Evolutionary conservation across 2,888 invertebrate species (phyloP).

Genomic region (Microchrysa polita): DNA sequence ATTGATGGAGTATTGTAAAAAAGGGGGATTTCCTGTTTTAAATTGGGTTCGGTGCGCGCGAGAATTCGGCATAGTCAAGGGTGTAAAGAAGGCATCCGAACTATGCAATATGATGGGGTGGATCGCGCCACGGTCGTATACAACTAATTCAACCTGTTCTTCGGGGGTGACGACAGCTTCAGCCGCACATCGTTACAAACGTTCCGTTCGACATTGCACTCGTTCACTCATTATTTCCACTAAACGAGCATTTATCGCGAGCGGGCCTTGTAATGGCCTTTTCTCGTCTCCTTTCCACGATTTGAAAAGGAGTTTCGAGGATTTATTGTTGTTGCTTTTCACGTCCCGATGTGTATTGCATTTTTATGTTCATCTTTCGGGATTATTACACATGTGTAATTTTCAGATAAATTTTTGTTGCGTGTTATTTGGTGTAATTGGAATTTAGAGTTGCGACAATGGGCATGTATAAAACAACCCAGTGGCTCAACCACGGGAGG

Average conservation of each 20-base stretch:
- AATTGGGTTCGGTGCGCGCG: no score
- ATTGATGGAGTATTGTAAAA: no score
- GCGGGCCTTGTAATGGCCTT: background rate
- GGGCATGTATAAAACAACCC: no score
- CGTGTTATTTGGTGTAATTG: no score
- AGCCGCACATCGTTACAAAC: background rate
- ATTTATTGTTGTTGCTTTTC: background rate
- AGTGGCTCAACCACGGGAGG: no score
- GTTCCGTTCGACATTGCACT: background rate
- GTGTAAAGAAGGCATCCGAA: constrained; percentile 31
- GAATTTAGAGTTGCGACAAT: no score
- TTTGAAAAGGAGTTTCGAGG: no score
- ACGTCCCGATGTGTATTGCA: background rate
- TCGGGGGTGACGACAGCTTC: constrained; percentile 26
- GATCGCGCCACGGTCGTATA: no score
- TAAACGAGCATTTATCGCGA: constrained; percentile 44
- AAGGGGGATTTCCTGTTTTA: no score
- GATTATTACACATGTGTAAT: background rate
- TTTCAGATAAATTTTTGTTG: no score
- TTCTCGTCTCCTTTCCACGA: no score
- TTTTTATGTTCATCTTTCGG: background rate
- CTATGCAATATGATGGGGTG: constrained; percentile 17
- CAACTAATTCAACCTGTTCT: no score
- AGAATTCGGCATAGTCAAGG: constrained; percentile 10
- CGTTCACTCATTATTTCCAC: constrained; percentile 42